phyloP scores from a whole-genome alignment of 2,888 invertebrate species.

The Onthophagus sagittarius region DNA sequence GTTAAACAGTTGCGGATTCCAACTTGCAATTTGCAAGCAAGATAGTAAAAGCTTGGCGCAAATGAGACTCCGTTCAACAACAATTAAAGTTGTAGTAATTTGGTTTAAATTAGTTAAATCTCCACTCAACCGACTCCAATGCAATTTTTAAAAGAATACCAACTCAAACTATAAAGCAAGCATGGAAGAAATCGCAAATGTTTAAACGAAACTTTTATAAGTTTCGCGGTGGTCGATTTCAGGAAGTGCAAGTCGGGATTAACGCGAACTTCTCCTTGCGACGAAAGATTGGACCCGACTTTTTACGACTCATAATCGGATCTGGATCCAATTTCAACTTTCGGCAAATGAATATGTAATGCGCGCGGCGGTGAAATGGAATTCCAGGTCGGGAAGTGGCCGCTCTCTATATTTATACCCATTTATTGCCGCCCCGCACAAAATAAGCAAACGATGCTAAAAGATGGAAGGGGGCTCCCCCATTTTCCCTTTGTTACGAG shows the following conservation, averaged over 20 bases:
- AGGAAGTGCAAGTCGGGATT: not conserved
- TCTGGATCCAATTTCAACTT: constrained; percentile 24
- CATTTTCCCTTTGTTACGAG: not conserved
- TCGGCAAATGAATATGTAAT: constrained; percentile 20
- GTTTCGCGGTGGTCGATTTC: not conserved
- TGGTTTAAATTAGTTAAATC: not conserved
- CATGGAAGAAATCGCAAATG: not conserved
- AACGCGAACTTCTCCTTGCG: not conserved
- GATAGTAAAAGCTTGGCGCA: not conserved
- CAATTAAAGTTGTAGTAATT: not conserved
- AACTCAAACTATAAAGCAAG: not conserved
- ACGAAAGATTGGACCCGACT: not conserved
- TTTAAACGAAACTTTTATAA: not conserved
- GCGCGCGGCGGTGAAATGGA: constrained; percentile 9
- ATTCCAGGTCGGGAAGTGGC: not conserved
- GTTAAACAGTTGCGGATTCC: not conserved
- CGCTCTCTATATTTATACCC: not conserved
- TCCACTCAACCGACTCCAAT: not conserved
- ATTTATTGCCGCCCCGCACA: not conserved
- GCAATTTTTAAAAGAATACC: not conserved
- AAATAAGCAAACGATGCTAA: not conserved
- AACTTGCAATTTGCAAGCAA: not conserved
- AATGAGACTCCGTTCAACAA: not conserved
- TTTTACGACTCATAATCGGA: constrained; percentile 22
- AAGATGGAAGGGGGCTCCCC: not conserved